A percentile compares a stretch with the other conserved stretches of the same genome.
Evolutionary conservation across 2,888 invertebrate species (phyloP).

Genomic region (Ochropacha duplaris): DNA sequence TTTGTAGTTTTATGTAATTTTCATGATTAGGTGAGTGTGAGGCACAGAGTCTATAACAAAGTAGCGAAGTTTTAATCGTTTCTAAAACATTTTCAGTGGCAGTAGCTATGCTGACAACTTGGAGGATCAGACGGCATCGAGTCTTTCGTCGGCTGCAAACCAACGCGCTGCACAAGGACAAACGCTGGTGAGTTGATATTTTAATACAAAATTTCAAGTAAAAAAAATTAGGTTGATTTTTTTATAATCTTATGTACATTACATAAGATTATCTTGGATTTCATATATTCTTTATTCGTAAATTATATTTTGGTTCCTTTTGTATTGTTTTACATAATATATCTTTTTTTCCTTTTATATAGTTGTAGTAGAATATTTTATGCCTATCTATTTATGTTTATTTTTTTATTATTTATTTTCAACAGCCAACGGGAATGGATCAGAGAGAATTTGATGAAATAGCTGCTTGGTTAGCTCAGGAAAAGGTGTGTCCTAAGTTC

Average conservation of each 20-base stretch:
- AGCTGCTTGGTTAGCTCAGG: slow-evolving; percentile 95
- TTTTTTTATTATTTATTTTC: slow-evolving; percentile 40
- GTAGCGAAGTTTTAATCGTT: not conserved
- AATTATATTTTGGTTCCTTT: too few species aligned
- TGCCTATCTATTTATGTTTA: slow-evolving; percentile 9
- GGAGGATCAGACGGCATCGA: slow-evolving; percentile 73
- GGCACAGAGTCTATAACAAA: too few species aligned
- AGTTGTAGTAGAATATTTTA: slow-evolving; percentile 4
- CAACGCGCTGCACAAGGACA: slow-evolving; percentile 64
- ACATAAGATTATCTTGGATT: too few species aligned
- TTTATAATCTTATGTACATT: too few species aligned
- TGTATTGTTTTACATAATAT: too few species aligned
- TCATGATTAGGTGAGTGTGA: too few species aligned
- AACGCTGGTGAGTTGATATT: slow-evolving; percentile 46
- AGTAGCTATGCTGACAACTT: slow-evolving; percentile 85
- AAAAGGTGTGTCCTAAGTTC: slow-evolving; percentile 82
- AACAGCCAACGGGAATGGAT: slow-evolving; percentile 82
- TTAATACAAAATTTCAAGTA: too few species aligned
- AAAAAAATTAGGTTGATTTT: too few species aligned
- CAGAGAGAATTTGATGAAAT: slow-evolving; percentile 97
- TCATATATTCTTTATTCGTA: too few species aligned
- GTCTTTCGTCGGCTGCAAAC: slow-evolving; percentile 63
- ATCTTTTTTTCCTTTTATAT: too few species aligned
- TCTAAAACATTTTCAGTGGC: slow-evolving; percentile 60
- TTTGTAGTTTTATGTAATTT: too few species aligned